Conservation (phyloP, 2,888 invertebrate genomes). For the Rambutsinella grinnellia region DNA sequence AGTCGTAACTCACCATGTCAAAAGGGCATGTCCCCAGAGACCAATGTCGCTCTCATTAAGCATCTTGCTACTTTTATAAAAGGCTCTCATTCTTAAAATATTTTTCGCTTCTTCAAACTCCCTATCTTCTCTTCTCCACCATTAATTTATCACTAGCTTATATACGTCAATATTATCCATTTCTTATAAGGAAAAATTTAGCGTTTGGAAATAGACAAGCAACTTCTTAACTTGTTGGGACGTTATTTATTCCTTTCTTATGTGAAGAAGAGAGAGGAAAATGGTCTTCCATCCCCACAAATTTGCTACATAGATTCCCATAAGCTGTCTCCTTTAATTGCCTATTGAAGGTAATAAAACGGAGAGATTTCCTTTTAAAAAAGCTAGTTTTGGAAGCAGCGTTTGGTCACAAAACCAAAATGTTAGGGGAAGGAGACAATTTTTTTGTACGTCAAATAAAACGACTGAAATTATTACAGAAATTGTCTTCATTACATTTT, state of each 20-base stretch:
- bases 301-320: slow-evolving; percentile 36
- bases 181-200: background rate
- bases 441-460: background rate
- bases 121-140: background rate
- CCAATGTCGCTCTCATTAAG: slow-evolving; percentile 45
- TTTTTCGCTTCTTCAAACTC: background rate
- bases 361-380: no score
- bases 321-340: slow-evolving; percentile 37
- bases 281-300: slow-evolving; percentile 17
- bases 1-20: slow-evolving; percentile 60
- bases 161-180: background rate
- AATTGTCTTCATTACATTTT: no score
- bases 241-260: slow-evolving; percentile 1
- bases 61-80: no score
- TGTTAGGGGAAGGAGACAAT: background rate
- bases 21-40: slow-evolving; percentile 59
- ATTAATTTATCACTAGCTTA: background rate
- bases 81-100: slow-evolving; percentile 10
- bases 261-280: background rate
- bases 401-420: background rate
- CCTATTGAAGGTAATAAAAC: no score
- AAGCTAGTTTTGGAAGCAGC: no score
- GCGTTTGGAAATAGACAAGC: slow-evolving; percentile 17
- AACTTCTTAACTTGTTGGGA: slow-evolving; percentile 5
- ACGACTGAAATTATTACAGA: no score